phyloP scores from a whole-genome alignment of 2,797 vertebrate species.

The Pangasius krempfi region DNA sequence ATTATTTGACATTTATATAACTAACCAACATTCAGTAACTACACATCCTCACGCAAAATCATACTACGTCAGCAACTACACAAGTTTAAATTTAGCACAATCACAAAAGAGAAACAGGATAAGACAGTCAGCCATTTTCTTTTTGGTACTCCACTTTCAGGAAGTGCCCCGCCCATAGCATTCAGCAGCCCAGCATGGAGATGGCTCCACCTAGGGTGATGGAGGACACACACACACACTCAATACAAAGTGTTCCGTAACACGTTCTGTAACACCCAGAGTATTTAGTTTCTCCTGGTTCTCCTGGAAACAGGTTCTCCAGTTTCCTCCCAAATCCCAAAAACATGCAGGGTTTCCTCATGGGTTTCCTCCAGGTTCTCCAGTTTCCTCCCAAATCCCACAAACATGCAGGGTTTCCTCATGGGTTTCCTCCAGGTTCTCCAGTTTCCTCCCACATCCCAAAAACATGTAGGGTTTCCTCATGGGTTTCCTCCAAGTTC shows the following conservation, averaged over 20 bases:
- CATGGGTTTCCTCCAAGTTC: not conserved
- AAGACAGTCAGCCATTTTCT: not conserved
- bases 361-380: too few species aligned
- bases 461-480: not conserved
- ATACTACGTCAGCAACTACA: not conserved
- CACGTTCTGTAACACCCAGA: not conserved
- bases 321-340: too few species aligned
- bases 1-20: not conserved
- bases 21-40: not conserved
- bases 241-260: not conserved
- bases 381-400: too few species aligned
- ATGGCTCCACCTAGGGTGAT: not conserved
- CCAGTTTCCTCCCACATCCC: too few species aligned
- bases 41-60: not conserved
- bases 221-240: not conserved
- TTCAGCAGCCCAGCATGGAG: not conserved
- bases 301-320: too few species aligned
- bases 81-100: not conserved
- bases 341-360: too few species aligned
- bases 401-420: too few species aligned
- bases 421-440: too few species aligned
- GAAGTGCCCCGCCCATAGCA: too few species aligned
- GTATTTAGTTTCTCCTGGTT: not conserved
- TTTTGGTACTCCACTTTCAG: not conserved
- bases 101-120: not conserved